Percentiles rank a stretch among this genome's conserved stretches.
These are phyloP conservation scores for Ladona fulva DNA, from an alignment of 1,140 invertebrate genomes.

Conservation along the genomic window DNA sequence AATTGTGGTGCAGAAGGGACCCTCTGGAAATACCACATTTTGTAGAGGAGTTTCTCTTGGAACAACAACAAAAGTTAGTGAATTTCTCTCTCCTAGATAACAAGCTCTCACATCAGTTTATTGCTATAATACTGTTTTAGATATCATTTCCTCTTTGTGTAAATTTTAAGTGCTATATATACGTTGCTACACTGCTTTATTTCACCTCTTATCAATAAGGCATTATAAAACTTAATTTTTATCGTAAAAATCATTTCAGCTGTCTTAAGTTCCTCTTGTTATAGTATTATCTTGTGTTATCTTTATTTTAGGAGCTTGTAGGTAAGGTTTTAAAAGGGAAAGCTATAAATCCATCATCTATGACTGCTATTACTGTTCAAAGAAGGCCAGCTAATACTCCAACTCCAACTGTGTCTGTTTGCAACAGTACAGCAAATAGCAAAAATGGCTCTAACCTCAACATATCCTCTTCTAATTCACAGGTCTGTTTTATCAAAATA, in stretches of 20 bases:
- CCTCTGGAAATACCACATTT: conserved; percentile 33
- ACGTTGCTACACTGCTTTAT: too few species aligned
- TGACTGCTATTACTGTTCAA: conserved; percentile 18
- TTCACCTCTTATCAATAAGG: too few species aligned
- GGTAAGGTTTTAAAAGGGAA: conserved; percentile 35
- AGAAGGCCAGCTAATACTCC: neutral
- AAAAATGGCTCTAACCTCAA: neutral
- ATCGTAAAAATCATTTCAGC: too few species aligned
- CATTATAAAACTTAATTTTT: too few species aligned
- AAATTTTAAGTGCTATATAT: too few species aligned
- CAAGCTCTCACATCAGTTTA: too few species aligned
- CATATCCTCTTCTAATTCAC: neutral
- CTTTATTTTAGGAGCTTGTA: conserved; percentile 32
- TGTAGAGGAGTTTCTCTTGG: conserved; percentile 29
- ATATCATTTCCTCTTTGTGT: too few species aligned
- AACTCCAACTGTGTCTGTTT: neutral
- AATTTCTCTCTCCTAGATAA: neutral
- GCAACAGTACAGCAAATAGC: neutral
- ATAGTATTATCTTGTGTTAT: conserved; percentile 13
- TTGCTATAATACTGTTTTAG: too few species aligned
- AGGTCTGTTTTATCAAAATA: too few species aligned
- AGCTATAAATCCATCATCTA: neutral
- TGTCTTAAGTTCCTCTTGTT: neutral
- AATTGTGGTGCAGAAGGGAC: conserved; percentile 36
- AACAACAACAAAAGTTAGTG: neutral